Conservation (phyloP, 2,797 vertebrate genomes). For the Diceros bicornis region DNA sequence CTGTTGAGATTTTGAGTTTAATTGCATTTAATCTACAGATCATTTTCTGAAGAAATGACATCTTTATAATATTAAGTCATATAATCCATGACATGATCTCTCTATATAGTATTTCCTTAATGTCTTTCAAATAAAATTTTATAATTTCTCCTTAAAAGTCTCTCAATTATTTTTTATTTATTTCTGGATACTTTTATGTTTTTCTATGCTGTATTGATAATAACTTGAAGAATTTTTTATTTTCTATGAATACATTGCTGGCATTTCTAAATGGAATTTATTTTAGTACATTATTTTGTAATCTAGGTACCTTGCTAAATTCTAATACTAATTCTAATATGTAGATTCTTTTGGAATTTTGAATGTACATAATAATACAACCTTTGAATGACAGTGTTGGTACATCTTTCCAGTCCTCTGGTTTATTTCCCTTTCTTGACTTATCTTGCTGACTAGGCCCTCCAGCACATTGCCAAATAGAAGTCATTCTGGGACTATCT, state of each 20-base stretch:
- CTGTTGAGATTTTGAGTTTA: background rate
- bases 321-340: slow-evolving; percentile 23
- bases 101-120: background rate
- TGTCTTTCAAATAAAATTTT: background rate
- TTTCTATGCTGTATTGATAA: background rate
- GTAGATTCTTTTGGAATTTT: background rate
- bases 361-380: background rate
- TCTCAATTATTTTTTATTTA: background rate
- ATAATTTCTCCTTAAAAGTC: background rate
- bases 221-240: background rate
- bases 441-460: background rate
- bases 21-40: background rate
- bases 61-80: background rate
- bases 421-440: background rate
- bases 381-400: background rate
- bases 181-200: background rate
- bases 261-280: slow-evolving; percentile 10
- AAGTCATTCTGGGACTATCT: background rate
- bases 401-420: background rate
- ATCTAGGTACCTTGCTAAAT: background rate
- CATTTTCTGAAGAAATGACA: background rate
- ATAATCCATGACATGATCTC: background rate
- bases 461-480: background rate
- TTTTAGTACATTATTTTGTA: slow-evolving; percentile 12
- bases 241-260: background rate